Percentiles rank a stretch among this genome's conserved stretches.
Evolutionary conservation across 2,888 invertebrate genomes (phyloP).

Genomic region (Omphaloscelis lunosa): DNA sequence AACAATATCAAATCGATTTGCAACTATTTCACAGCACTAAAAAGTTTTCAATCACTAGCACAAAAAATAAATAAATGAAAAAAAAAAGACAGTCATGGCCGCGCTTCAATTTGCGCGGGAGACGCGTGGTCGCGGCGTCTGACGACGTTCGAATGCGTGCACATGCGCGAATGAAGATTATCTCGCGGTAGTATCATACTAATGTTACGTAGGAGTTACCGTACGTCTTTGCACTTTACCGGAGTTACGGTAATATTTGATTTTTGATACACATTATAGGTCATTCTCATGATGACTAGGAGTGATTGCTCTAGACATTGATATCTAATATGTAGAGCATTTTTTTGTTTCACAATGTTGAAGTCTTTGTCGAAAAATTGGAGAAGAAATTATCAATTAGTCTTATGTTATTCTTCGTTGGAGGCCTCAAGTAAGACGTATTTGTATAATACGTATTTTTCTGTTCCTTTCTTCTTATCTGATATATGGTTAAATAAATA

Average conservation of each 20-base stretch:
- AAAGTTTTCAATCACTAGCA: slow-evolving; percentile 57
- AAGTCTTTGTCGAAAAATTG: background rate
- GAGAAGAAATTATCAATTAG: background rate
- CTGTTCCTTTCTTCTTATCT: too few relatives aligned
- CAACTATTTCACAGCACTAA: slow-evolving; percentile 63
- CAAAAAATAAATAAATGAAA: slow-evolving; percentile 68
- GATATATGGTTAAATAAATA: too few relatives aligned
- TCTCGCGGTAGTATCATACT: slow-evolving; percentile 72
- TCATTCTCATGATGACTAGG: slow-evolving; percentile 43
- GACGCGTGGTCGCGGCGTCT: slow-evolving; percentile 75
- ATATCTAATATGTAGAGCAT: background rate
- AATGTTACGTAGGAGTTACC: slow-evolving; percentile 79
- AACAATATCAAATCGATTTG: slow-evolving; percentile 50
- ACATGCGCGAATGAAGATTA: slow-evolving; percentile 79
- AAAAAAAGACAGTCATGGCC: slow-evolving; percentile 73
- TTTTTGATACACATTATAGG: slow-evolving; percentile 59
- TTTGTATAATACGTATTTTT: too few relatives aligned
- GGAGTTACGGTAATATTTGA: slow-evolving; percentile 68
- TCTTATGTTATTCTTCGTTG: background rate
- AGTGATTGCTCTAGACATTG: slow-evolving; percentile 8
- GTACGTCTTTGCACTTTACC: slow-evolving; percentile 77
- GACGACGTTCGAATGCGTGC: slow-evolving; percentile 81
- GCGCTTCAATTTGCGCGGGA: slow-evolving; percentile 61
- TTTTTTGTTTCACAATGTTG: background rate
- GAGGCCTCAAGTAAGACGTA: background rate